Base-by-base conservation (phyloP, 2,888 invertebrate species). In the Lissocephala sabroskyi region DNA sequence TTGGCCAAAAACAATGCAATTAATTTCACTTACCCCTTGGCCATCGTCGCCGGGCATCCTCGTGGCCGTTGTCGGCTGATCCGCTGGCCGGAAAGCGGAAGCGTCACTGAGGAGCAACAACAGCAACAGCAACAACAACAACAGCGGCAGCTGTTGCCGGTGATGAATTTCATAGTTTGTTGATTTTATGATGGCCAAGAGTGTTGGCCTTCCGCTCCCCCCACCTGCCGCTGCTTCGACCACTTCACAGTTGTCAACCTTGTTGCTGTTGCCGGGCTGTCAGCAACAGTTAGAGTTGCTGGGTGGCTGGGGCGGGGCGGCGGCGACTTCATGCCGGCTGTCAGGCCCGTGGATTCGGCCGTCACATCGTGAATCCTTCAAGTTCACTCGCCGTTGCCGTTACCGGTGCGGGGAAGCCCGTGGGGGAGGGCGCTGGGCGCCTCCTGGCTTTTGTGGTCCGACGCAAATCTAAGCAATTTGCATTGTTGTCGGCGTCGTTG, bases 361-460 rank as follows among this genome's bases (percentile, higher is more conserved):
- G 66, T 68, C 75, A 71, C 88, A 79, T 87, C 84, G 80, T 67
- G 82, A 81, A 82, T 81, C 81, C 82, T 81, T 82, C 82, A 82
- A 71, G 64, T 7, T 23, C 23, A 3, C 23, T 23, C 23, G 23
- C 23, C 23, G 3, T 23, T 3, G 23, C n/a, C n/a, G n/a, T n/a
- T n/a, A n/a, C n/a, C n/a, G n/a, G 30, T 2, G 13, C 11, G 2
- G n/a, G 29, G 10, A 10, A 13, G 16, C 16, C 16, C 4, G 16
- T 5, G 35, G 13, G 17, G 16, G 35, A 1, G 14, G 35, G 14
- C 10, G 35, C 35, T 36, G 29, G 11, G 33, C 18, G 23, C 23
- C 30, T 6, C 16, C 14, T 1, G 42, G 26, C 18, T 33, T 54
- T 67, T 73, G 67, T 62, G 75, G 71, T 74, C 64, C 64, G 57